phyloP scores from a whole-genome alignment of 2,888 invertebrate genomes.

The Megalurothrips usitatus region DNA sequence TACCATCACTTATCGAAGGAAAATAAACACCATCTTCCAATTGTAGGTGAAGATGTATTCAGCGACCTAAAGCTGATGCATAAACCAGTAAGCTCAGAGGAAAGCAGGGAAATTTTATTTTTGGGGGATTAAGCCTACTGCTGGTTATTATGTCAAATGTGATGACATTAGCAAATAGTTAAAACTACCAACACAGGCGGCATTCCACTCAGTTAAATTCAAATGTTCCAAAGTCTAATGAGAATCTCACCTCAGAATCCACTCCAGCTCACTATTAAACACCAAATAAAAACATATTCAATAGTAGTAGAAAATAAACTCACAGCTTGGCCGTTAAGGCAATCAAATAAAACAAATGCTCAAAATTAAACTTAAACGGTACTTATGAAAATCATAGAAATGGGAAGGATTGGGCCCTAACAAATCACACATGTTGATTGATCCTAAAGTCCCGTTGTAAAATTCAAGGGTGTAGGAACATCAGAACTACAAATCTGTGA shows the following conservation, averaged over 20 bases:
- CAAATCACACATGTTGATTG: background rate
- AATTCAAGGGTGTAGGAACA: background rate
- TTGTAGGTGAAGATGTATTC: background rate
- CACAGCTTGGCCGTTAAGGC: background rate
- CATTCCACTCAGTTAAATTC: background rate
- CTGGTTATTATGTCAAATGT: background rate
- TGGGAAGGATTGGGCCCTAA: background rate
- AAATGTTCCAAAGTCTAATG: background rate
- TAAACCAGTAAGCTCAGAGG: background rate
- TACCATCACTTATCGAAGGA: background rate
- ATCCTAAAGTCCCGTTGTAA: background rate
- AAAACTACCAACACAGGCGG: background rate
- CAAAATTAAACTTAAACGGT: background rate
- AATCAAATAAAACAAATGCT: background rate
- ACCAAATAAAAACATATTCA: slow-evolving; percentile 8
- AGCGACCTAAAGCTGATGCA: background rate
- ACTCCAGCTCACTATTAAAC: slow-evolving; percentile 22
- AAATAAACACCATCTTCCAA: background rate
- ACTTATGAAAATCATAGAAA: background rate
- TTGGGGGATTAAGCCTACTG: background rate
- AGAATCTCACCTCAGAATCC: slow-evolving; percentile 19
- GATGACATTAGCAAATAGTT: background rate
- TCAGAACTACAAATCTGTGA: too few relatives aligned
- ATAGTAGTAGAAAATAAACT: background rate
- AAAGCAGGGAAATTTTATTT: background rate